These are phyloP conservation scores for Lampris megalopsis DNA, from an alignment of 2,113 vertebrate genomes.

Conservation along the genomic window DNA sequence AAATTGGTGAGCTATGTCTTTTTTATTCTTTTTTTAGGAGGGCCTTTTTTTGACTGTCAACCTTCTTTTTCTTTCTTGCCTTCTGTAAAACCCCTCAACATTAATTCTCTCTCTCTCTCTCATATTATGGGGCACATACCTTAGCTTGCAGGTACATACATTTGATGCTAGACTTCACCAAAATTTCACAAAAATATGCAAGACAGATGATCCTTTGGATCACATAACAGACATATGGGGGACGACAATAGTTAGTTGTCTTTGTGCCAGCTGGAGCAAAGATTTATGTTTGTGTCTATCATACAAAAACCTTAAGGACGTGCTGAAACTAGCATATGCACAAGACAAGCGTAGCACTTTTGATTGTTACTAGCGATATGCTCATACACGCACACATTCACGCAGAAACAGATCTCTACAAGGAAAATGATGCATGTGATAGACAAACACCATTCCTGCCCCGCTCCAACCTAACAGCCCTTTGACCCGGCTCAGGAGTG, in stretches of 20 bases:
- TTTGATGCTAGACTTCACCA: conserved; percentile 34
- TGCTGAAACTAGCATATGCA: conserved; percentile 49
- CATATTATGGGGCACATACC: neutral
- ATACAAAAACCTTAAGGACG: conserved; percentile 17
- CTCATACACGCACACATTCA: neutral
- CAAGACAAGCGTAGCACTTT: conserved; percentile 45
- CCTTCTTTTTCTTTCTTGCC: too few relatives aligned
- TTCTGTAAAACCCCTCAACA: too few relatives aligned
- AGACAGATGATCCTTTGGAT: neutral
- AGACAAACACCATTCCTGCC: conserved; percentile 47
- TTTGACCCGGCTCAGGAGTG: neutral
- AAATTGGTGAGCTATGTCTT: too few relatives aligned
- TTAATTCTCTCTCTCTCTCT: too few relatives aligned
- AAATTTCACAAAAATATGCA: conserved; percentile 8
- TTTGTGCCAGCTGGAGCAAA: conserved; percentile 11
- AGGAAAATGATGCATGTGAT: conserved; percentile 27
- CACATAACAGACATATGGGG: neutral
- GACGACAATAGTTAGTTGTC: neutral
- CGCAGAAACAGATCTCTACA: neutral
- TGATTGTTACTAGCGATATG: conserved; percentile 6
- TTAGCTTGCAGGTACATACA: conserved; percentile 23
- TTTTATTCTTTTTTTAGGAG: too few relatives aligned
- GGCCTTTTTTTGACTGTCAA: too few relatives aligned
- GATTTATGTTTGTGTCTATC: conserved; percentile 32
- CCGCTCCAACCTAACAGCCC: conserved; percentile 25